Evolutionary conservation across 2,113 vertebrate species (phyloP), one percentile per base, ranked within the genome.

Genomic region (Parotia lawesii): DNA sequence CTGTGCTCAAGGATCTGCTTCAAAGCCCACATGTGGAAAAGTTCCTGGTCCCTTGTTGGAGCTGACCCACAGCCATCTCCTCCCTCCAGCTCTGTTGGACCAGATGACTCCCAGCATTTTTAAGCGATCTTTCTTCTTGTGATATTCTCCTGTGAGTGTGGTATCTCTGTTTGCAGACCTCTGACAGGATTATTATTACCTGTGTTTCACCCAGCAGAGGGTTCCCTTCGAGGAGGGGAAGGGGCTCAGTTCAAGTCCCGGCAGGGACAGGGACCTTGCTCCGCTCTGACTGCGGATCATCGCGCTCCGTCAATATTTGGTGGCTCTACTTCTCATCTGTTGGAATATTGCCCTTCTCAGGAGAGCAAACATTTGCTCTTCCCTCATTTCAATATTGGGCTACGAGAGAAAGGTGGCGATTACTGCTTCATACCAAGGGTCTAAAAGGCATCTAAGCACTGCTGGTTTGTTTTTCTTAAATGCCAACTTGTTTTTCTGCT

Each of bases 291-390:
- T 79, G 84, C 0, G 0, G 71, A 28, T 77, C 85, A 47, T 83
- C 6, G 3, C 11, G 2, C 62, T 93, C 82, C 4, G 48, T 94
- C 94, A 94, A 88, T 95, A 84, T 94, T 95, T 95, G 87, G 57
- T 86, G 57, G 27, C n/a, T 86, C 72, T 54, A 1, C 35, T 84
- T 37, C 58, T 91, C 47, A 5, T 80, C 66, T 69, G 12, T 27
- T 86, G 93, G 90, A 81, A 61, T 84, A 84, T 84, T 37, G 67
- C 64, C 90, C 57, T 91, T 71, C 79, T 91, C 57, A 35, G 85
- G 24, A 93, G 60, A 90, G 82, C 87, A 95, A 97, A 95, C 90
- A 84, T 95, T 95, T 95, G 82, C 40, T 95, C 53, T 95, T 83
- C 51, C 56, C 38, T 87, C 3, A 0, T 91, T 95, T 94, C 86